Percentiles rank a stretch among this genome's conserved stretches.
Evolutionary conservation across 2,113 vertebrate species (phyloP).

Genomic region (Galemys pyrenaicus): DNA sequence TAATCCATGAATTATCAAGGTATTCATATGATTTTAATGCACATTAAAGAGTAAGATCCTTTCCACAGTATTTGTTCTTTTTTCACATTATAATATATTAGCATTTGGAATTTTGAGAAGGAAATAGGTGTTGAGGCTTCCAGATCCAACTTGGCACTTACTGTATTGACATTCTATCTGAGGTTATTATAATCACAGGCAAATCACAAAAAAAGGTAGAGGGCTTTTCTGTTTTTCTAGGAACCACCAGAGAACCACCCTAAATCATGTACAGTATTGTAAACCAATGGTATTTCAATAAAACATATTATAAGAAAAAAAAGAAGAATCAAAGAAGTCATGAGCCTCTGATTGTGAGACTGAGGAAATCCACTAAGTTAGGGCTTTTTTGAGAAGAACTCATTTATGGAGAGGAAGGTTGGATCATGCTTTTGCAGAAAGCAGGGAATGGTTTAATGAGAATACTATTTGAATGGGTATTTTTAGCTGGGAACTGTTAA

Average conservation of each 20-base stretch:
- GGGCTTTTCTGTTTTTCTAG: not conserved
- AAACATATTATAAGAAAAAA: too few relatives aligned
- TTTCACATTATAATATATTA: not conserved
- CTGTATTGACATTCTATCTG: not conserved
- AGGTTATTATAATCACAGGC: not conserved
- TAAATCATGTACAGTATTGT: too few relatives aligned
- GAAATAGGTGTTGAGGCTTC: not conserved
- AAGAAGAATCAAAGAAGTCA: too few relatives aligned
- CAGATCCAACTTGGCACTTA: not conserved
- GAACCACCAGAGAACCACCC: not conserved
- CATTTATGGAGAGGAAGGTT: not conserved
- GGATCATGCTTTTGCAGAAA: fast-evolving
- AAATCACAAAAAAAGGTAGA: not conserved
- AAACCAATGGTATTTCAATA: too few relatives aligned
- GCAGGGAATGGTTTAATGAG: not conserved
- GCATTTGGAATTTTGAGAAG: not conserved
- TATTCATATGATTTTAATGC: not conserved
- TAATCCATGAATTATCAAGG: not conserved
- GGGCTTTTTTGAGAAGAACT: not conserved
- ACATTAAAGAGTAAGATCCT: not conserved
- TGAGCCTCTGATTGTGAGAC: too few relatives aligned
- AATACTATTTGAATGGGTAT: not conserved
- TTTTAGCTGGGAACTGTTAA: not conserved
- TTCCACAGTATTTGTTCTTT: not conserved
- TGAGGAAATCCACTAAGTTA: not conserved